These are phyloP conservation scores for Rhinogobio ventralis DNA, from an alignment of 2,797 vertebrate species.

Conservation along the genomic window DNA sequence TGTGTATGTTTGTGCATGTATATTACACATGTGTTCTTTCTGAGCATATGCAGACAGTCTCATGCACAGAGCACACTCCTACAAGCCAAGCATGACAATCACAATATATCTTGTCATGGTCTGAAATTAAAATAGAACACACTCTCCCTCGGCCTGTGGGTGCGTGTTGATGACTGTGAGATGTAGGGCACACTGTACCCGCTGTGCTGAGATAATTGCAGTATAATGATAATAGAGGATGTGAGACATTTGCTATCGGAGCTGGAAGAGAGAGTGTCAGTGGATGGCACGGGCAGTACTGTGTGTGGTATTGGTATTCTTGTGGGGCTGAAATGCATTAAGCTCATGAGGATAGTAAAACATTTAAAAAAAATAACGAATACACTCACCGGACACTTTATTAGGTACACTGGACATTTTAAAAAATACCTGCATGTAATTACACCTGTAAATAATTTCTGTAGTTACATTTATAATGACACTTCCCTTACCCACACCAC, in stretches of 20 bases:
- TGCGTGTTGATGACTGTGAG: background rate
- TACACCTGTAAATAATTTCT: too few relatives aligned
- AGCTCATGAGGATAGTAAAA: background rate
- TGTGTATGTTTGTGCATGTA: constrained; percentile 19
- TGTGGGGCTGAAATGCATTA: background rate
- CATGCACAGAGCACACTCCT: background rate
- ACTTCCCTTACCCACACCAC: too few relatives aligned
- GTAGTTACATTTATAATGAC: too few relatives aligned
- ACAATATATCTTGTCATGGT: constrained; percentile 32
- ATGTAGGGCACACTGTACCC: constrained; percentile 40
- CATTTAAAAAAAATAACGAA: background rate
- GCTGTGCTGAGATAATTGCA: constrained; percentile 54
- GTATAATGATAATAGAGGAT: constrained; percentile 53
- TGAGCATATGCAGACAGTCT: background rate
- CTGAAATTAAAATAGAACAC: constrained; percentile 35
- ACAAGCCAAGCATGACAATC: constrained; percentile 7
- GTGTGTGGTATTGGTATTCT: background rate
- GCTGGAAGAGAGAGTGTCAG: constrained; percentile 6
- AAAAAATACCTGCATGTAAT: too few relatives aligned
- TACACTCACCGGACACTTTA: background rate
- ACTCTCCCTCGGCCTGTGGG: constrained; percentile 1
- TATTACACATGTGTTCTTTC: background rate
- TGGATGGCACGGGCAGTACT: background rate
- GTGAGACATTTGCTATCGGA: constrained; percentile 26
- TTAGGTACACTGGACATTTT: background rate